Evolutionary conservation across 1,140 invertebrate genomes (phyloP).

Genomic region (Dendroctonus valens): DNA sequence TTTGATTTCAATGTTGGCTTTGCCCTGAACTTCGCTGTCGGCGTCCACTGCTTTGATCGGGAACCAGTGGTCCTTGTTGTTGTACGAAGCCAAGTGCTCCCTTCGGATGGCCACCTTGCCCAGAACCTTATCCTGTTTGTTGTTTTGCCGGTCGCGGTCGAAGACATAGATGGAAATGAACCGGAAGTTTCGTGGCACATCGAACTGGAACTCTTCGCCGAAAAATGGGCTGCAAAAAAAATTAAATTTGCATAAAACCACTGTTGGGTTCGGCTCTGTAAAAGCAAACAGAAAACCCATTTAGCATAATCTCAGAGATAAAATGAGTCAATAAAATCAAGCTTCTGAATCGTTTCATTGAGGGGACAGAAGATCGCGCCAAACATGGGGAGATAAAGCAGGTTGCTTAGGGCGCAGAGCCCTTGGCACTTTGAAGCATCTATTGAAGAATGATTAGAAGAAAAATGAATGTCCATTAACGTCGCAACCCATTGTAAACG

Average conservation of each 20-base stretch:
- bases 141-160: slow-evolving; percentile 68
- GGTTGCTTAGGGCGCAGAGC: no score
- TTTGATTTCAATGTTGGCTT: slow-evolving; percentile 71
- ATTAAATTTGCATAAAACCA: slow-evolving; percentile 8
- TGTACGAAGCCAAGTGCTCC: slow-evolving; percentile 80
- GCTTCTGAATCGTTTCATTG: no score
- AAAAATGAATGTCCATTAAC: no score
- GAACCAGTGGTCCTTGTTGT: slow-evolving; percentile 92
- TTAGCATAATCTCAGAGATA: no score
- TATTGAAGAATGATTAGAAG: no score
- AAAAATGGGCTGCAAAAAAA: slow-evolving; percentile 76
- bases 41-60: slow-evolving; percentile 78
- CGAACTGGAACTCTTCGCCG: slow-evolving; percentile 90
- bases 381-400: no score
- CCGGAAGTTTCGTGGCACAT: slow-evolving; percentile 84
- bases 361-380: no score
- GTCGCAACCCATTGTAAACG: no score
- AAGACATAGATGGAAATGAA: slow-evolving; percentile 85
- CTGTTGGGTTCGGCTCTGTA: no score
- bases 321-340: no score
- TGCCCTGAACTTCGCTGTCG: slow-evolving; percentile 86
- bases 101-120: slow-evolving; percentile 87
- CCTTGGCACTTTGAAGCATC: no score
- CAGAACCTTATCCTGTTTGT: slow-evolving; percentile 82
- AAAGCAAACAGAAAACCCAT: no score